Evolutionary conservation across 92 coral and sea anemone species (phyloP).

Genomic region (Porites cylindrica): DNA sequence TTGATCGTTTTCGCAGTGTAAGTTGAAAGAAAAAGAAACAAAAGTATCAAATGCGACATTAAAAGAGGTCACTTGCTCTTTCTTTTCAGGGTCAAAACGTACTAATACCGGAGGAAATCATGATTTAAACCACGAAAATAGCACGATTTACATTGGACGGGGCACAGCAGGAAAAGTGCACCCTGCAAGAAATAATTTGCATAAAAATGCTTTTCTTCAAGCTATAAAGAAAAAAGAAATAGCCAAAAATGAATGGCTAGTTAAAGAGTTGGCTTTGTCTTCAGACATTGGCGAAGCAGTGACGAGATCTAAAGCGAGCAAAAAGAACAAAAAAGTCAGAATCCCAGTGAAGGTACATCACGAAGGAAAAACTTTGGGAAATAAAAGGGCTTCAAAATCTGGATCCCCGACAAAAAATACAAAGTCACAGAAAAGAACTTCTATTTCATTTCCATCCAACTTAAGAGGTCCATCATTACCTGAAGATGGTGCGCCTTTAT

Average conservation of each 20-base stretch:
- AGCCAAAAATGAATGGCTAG: slow-evolving; percentile 21
- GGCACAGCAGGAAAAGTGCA: neutral
- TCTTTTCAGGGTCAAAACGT: slow-evolving; percentile 4
- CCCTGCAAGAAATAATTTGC: slow-evolving; percentile 8
- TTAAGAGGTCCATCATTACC: neutral
- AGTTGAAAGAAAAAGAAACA: too few relatives aligned
- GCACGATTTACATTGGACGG: neutral
- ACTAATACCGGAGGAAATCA: neutral
- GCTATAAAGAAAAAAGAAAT: neutral
- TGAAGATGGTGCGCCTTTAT: slow-evolving; percentile 43
- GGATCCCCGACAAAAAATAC: too few relatives aligned
- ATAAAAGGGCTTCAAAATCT: neutral
- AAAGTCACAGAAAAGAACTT: slow-evolving; percentile 23
- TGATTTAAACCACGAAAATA: neutral
- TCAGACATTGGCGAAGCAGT: slow-evolving; percentile 22
- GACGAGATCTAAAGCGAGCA: neutral
- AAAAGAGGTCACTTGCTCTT: too few relatives aligned
- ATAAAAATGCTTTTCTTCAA: neutral
- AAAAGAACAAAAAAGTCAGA: neutral
- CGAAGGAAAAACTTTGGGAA: neutral
- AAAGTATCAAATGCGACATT: too few relatives aligned
- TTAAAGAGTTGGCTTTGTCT: slow-evolving; percentile 32
- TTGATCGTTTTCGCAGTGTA: too few relatives aligned
- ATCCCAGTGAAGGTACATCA: neutral
- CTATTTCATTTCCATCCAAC: slow-evolving; percentile 12